Conservation (phyloP, 2,797 vertebrate species). For the Simalia tracyae region DNA sequence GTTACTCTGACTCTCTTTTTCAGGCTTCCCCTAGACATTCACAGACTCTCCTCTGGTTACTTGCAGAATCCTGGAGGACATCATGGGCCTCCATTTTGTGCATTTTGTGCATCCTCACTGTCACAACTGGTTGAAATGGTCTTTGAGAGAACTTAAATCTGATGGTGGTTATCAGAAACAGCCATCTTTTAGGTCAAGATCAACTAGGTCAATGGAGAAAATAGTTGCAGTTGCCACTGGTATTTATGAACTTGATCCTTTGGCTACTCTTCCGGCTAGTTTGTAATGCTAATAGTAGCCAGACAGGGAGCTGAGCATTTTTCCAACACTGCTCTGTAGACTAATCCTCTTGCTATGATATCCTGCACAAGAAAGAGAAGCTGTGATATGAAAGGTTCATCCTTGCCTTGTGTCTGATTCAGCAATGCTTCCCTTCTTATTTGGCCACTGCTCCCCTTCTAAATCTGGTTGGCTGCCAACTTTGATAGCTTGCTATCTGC, state of each 20-base stretch:
- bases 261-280: conserved; percentile 14
- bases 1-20: too few relatives aligned
- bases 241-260: conserved; percentile 46
- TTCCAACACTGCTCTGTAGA: neutral
- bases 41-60: neutral
- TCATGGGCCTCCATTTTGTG: neutral
- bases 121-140: neutral
- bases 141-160: neutral
- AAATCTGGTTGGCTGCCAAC: conserved; percentile 50
- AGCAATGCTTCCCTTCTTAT: conserved; percentile 10
- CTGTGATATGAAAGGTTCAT: conserved; percentile 38
- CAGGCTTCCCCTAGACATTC: too few relatives aligned
- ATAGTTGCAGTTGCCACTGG: conserved; percentile 54
- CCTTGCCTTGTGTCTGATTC: conserved; percentile 1
- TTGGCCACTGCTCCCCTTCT: neutral
- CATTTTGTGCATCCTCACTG: neutral
- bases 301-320: neutral
- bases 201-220: conserved; percentile 40
- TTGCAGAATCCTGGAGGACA: neutral
- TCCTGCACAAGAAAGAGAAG: conserved; percentile 5
- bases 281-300: neutral
- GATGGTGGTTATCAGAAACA: neutral
- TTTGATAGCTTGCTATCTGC: conserved; percentile 18
- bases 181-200: conserved; percentile 18
- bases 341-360: conserved; percentile 35